Percentiles rank a stretch among this genome's conserved stretches.
phyloP scores from a whole-genome alignment of 2,113 vertebrate species.

The Ceratotherium simum region DNA sequence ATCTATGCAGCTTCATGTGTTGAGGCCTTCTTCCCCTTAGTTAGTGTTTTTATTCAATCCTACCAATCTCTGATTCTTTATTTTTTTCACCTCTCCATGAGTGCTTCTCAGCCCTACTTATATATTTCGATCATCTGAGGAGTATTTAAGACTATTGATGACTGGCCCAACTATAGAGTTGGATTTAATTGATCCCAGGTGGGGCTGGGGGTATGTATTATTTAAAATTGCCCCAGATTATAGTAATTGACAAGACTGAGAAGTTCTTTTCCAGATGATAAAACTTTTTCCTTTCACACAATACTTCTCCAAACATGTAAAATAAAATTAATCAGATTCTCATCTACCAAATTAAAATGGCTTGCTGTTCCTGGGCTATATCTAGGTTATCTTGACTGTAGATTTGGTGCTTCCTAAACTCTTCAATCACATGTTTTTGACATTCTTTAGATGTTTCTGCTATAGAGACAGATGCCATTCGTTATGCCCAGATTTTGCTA shows the following conservation, averaged over 20 bases:
- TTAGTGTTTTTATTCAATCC: not conserved
- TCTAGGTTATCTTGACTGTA: not conserved
- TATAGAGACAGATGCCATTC: not conserved
- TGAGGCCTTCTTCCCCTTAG: not conserved
- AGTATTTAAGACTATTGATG: not conserved
- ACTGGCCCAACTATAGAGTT: not conserved
- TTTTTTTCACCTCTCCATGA: not conserved
- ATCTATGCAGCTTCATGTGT: not conserved
- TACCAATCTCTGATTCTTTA: not conserved
- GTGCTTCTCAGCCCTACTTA: not conserved
- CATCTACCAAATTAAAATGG: not conserved
- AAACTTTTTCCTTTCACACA: not conserved
- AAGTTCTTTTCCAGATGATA: not conserved
- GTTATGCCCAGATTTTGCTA: not conserved
- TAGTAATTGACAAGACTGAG: not conserved
- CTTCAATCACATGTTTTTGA: not conserved
- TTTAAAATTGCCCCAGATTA: not conserved
- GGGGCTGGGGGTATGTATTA: not conserved
- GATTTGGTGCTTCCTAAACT: not conserved
- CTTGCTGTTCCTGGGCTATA: not conserved
- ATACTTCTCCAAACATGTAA: not conserved
- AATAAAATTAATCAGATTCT: not conserved
- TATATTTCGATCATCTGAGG: not conserved
- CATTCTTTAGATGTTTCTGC: not conserved
- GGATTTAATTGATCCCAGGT: not conserved